Conservation (phyloP, 2,113 vertebrate genomes). For the Sakesphorus luctuosus region DNA sequence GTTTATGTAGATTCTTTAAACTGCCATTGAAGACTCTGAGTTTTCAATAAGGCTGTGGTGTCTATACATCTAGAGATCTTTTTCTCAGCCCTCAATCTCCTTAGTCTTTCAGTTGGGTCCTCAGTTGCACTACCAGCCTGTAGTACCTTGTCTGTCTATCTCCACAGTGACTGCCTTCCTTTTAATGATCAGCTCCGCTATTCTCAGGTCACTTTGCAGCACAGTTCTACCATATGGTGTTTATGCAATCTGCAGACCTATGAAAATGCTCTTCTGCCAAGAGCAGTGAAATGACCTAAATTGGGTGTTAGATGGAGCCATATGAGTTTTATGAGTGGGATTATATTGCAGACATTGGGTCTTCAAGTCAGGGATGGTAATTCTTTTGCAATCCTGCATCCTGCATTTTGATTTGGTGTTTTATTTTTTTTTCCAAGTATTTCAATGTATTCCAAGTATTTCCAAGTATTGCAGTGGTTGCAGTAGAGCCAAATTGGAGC, state of each 20-base stretch:
- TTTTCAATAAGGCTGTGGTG: background rate
- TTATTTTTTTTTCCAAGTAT: background rate
- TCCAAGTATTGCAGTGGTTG: background rate
- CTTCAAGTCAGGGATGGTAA: background rate
- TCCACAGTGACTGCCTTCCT: background rate
- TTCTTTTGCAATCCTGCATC: background rate
- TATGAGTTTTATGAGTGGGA: background rate
- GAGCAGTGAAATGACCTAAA: background rate
- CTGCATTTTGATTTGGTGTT: background rate
- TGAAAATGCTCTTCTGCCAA: background rate
- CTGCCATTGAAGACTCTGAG: background rate
- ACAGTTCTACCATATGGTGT: background rate
- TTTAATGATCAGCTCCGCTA: background rate
- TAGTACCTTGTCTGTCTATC: background rate
- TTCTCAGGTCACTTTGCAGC: background rate
- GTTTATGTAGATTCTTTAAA: background rate
- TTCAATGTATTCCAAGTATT: background rate
- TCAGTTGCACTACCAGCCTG: background rate
- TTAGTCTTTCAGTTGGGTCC: background rate
- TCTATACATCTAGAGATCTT: background rate
- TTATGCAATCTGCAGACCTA: background rate
- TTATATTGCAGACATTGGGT: background rate
- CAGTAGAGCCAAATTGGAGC: background rate
- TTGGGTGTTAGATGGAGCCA: background rate
- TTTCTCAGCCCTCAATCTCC: background rate